These are phyloP conservation scores for Drosophila acutilabella DNA, from an alignment of 2,888 invertebrate species.

Conservation along the genomic window DNA sequence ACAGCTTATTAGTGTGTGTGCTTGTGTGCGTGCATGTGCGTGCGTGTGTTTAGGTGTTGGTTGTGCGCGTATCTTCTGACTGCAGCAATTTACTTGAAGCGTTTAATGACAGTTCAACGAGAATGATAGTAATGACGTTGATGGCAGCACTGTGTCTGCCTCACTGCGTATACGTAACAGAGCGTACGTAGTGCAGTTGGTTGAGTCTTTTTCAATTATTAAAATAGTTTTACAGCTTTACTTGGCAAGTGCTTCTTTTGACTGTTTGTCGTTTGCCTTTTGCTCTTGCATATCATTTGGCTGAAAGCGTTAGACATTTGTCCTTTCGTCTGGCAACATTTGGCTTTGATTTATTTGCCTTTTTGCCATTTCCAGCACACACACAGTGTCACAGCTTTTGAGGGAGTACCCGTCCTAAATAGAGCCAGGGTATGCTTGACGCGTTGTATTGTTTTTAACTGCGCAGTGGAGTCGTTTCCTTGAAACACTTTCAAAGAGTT, in stretches of 20 bases:
- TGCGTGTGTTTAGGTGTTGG: conserved; percentile 5
- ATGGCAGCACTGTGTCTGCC: conserved; percentile 1
- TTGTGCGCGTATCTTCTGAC: conserved; percentile 38
- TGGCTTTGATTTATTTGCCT: conserved; percentile 45
- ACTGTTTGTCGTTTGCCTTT: background rate
- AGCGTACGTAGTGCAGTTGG: conserved; percentile 27
- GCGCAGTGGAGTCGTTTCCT: too few species aligned
- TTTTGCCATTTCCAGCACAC: background rate
- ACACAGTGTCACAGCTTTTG: conserved; percentile 34
- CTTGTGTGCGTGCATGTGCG: background rate
- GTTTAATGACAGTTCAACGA: conserved; percentile 41
- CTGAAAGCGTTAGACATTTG: conserved; percentile 40
- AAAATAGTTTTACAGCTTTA: conserved; percentile 28
- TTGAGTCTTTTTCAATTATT: conserved; percentile 34
- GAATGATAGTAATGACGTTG: conserved; percentile 25
- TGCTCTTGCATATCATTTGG: conserved; percentile 33
- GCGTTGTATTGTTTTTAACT: too few species aligned
- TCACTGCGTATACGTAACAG: conserved; percentile 48
- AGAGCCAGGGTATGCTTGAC: too few species aligned
- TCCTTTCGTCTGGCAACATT: conserved; percentile 37
- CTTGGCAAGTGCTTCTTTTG: background rate
- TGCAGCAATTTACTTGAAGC: conserved; percentile 59
- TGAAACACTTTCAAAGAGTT: too few species aligned
- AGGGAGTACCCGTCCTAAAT: background rate
- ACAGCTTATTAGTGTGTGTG: conserved; percentile 52